Evolutionary conservation across 1,140 invertebrate genomes (phyloP).

Genomic region (Meloidogyne floridensis): DNA sequence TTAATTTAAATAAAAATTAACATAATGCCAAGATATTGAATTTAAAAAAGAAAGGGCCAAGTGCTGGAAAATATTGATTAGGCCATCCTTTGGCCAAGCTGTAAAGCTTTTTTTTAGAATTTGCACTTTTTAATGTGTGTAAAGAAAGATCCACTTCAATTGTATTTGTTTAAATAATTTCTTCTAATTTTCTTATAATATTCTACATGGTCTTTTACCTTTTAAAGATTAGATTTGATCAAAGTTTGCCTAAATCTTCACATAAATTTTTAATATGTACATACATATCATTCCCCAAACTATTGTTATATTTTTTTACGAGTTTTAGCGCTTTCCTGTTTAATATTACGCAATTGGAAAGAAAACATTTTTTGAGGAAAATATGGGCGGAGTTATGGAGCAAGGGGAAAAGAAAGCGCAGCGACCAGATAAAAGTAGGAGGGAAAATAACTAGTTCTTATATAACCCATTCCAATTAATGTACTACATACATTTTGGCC

Average conservation of each 20-base stretch:
- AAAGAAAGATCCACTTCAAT: no score
- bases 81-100: background rate
- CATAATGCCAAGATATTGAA: no score
- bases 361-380: background rate
- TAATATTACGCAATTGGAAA: background rate
- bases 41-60: no score
- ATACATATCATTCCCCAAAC: background rate
- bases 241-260: no score
- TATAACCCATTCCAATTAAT: background rate
- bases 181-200: no score
- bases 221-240: no score
- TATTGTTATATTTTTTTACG: background rate
- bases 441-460: background rate
- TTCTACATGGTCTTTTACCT: no score
- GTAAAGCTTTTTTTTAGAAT: background rate
- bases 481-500: background rate
- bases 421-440: background rate
- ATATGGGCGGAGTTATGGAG: conserved; percentile 4
- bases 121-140: background rate
- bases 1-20: no score
- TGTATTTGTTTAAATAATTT: no score
- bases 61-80: background rate
- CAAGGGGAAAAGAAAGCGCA: background rate
- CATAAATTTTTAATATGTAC: background rate
- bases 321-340: background rate